A percentile compares a stretch with the other conserved stretches of the same genome.
Conservation (phyloP, 2,113 vertebrate species). For the Pomatorhinus ruficollis region DNA sequence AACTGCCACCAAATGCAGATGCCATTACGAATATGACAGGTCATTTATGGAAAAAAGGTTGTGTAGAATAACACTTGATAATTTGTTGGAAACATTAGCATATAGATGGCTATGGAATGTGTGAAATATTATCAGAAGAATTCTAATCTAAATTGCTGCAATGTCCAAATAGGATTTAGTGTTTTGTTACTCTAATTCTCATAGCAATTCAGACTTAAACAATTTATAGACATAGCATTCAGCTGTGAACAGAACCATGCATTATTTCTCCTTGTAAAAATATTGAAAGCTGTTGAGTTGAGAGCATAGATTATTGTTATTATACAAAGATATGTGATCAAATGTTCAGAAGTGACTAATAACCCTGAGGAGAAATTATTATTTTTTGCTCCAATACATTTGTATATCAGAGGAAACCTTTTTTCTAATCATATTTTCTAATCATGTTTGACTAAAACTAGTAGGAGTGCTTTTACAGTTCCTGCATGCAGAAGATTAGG, state of each 20-base stretch:
- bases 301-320: slow-evolving; percentile 18
- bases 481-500: background rate
- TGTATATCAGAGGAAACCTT: background rate
- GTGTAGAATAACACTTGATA: slow-evolving; percentile 71
- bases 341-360: slow-evolving; percentile 5
- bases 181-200: slow-evolving; percentile 43
- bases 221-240: slow-evolving; percentile 41
- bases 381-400: background rate
- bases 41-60: slow-evolving; percentile 72
- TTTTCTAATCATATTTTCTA: background rate
- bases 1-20: slow-evolving; percentile 63
- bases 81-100: slow-evolving; percentile 78
- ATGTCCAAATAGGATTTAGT: slow-evolving; percentile 58
- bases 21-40: slow-evolving; percentile 71
- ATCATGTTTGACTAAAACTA: background rate
- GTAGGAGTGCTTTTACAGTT: background rate
- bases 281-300: slow-evolving; percentile 1
- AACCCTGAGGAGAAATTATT: background rate
- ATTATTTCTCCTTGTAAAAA: slow-evolving; percentile 4
- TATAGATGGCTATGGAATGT: slow-evolving; percentile 72
- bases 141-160: slow-evolving; percentile 69
- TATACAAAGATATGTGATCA: background rate
- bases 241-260: background rate
- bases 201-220: slow-evolving; percentile 29
- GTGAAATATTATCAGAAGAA: slow-evolving; percentile 70